phyloP scores from a whole-genome alignment of 2,113 vertebrate genomes.

The Xyliphius kryptos region DNA sequence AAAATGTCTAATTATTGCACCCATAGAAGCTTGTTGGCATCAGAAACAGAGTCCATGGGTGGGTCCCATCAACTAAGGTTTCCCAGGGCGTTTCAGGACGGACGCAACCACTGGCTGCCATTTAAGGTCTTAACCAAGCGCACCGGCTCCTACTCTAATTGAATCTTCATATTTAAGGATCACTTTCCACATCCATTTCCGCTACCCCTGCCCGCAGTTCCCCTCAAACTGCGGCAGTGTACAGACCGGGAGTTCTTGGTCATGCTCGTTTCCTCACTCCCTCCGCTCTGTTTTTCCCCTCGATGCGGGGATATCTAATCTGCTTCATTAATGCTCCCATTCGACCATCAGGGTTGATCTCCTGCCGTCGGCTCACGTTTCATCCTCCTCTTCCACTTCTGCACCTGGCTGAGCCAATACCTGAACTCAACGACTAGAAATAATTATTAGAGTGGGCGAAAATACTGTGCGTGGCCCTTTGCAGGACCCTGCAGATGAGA shows the following conservation, averaged over 20 bases:
- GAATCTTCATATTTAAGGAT: conserved; percentile 40
- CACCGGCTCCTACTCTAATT: conserved; percentile 43
- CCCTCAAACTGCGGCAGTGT: background rate
- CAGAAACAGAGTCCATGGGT: too few relatives aligned
- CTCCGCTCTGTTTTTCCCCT: conserved; percentile 1
- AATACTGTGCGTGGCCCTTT: too few relatives aligned
- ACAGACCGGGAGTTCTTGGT: conserved; percentile 9
- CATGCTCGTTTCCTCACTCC: conserved; percentile 6
- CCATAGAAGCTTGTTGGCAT: too few relatives aligned
- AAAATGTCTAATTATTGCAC: too few relatives aligned
- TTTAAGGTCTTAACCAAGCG: conserved; percentile 47
- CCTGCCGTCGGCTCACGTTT: conserved; percentile 57
- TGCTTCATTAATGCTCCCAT: conserved; percentile 64
- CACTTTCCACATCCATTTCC: conserved; percentile 37
- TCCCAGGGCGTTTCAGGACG: conserved; percentile 22
- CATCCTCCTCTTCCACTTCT: conserved; percentile 35
- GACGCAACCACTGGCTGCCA: conserved; percentile 20
- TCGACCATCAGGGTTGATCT: conserved; percentile 57
- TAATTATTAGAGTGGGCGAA: too few relatives aligned
- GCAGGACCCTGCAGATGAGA: too few relatives aligned
- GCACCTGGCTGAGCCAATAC: conserved; percentile 41
- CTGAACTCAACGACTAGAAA: conserved; percentile 6
- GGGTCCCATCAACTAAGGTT: background rate
- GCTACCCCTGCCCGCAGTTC: conserved; percentile 18
- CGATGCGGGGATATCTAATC: conserved; percentile 56